Percentiles rank a stretch among this genome's conserved stretches.
These are phyloP conservation scores for Trichosurus vulpecula DNA, from an alignment of 2,797 vertebrate species.

Conservation along the genomic window DNA sequence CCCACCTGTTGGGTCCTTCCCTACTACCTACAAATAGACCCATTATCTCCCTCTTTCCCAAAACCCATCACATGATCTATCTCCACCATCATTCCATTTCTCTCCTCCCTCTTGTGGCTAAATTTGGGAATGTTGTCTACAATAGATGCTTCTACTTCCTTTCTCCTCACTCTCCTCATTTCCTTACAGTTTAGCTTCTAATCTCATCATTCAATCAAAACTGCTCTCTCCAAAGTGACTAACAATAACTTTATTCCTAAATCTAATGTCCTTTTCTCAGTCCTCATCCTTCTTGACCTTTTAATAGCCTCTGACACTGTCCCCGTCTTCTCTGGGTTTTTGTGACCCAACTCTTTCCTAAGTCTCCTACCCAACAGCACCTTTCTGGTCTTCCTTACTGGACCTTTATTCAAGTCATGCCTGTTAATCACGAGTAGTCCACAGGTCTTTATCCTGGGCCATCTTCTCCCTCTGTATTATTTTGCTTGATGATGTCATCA, in stretches of 20 bases:
- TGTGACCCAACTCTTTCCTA: too few species aligned
- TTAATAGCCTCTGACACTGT: background rate
- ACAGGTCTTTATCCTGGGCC: too few species aligned
- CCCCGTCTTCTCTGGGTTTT: background rate
- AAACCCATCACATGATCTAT: background rate
- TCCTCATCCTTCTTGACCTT: background rate
- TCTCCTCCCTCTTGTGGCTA: background rate
- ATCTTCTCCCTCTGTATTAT: too few species aligned
- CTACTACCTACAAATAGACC: background rate
- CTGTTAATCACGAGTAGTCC: too few species aligned
- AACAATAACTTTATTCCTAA: background rate
- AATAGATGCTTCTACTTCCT: background rate
- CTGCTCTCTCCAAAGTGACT: background rate
- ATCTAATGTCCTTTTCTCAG: background rate
- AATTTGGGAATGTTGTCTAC: background rate
- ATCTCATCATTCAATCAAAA: too few species aligned
- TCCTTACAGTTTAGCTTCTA: background rate
- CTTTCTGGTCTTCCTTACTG: background rate
- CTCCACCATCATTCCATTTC: background rate
- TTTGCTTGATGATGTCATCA: too few species aligned
- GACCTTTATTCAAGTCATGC: too few species aligned
- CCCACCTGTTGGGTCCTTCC: background rate
- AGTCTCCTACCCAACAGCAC: background rate
- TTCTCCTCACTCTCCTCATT: background rate
- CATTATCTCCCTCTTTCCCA: background rate